These are phyloP conservation scores for mouse (Mus musculus) DNA, from an alignment of 2,113 vertebrate genomes.

Conservation along the genomic window GRCm39 chr13:55480001-55480500, in stretches of 20 bases:
- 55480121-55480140: neutral
- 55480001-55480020: neutral
- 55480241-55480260: neutral
- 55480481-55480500: too few species aligned
- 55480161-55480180: neutral
- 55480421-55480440: neutral
- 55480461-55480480: neutral
- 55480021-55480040: neutral
- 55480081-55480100: neutral
- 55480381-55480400: neutral
- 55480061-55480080: neutral
- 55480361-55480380: neutral
- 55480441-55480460: neutral
- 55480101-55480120: neutral
- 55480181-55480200: neutral
- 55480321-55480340: neutral
- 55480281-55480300: neutral
- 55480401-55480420: neutral
- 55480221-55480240: neutral
- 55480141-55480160: neutral
- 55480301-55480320: neutral
- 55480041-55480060: neutral
- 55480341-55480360: neutral
- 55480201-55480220: neutral
- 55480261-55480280: neutral